These are phyloP conservation scores for Synergus umbraculus DNA, from an alignment of 2,888 invertebrate species.

Conservation along the genomic window DNA sequence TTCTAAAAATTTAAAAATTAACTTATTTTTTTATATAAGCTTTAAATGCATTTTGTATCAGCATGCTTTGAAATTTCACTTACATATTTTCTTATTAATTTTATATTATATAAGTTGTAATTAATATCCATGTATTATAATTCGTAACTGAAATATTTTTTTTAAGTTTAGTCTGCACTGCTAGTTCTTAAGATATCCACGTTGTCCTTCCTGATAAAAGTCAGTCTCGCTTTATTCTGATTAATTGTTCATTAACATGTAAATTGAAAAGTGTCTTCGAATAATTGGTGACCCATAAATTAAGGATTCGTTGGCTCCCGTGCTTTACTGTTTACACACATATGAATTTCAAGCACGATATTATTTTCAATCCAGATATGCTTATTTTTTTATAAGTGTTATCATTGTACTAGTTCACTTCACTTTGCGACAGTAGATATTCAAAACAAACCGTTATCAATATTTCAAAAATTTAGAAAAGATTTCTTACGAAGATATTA, in stretches of 20 bases:
- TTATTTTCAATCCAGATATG: background rate
- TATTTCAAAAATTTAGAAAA: background rate
- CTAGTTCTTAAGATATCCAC: conserved; percentile 35
- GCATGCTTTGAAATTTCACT: conserved; percentile 57
- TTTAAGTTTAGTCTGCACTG: conserved; percentile 51
- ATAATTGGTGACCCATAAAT: background rate
- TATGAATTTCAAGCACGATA: background rate
- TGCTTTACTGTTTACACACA: background rate
- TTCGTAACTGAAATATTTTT: conserved; percentile 3
- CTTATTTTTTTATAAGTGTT: conserved; percentile 6
- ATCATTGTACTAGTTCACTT: conserved; percentile 43
- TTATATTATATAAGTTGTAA: conserved; percentile 48
- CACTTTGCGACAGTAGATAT: background rate
- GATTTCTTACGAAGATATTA: background rate
- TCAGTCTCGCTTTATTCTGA: background rate
- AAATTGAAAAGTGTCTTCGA: conserved; percentile 15
- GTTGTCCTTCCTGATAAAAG: conserved; percentile 12
- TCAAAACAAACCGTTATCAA: background rate
- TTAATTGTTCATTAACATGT: background rate
- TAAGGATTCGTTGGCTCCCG: background rate
- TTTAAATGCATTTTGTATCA: conserved; percentile 59
- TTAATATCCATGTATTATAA: conserved; percentile 58
- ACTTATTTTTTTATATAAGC: conserved; percentile 66
- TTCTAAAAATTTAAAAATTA: conserved; percentile 61
- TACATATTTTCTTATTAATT: conserved; percentile 48